Base-by-base conservation (phyloP, 2,888 invertebrate genomes). In the Lithophane semibrunnea region DNA sequence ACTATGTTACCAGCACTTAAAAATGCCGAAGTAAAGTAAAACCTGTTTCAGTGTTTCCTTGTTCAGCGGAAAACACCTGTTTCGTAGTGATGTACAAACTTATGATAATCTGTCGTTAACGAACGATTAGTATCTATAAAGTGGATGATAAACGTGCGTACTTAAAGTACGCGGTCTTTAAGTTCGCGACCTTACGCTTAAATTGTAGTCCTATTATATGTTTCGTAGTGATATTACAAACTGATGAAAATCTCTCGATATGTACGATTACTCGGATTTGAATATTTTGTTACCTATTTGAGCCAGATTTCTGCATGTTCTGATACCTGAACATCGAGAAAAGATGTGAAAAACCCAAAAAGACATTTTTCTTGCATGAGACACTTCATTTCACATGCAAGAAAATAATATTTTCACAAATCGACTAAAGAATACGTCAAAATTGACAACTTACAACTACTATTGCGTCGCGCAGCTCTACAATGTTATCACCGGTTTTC, bases 401-500 rank as follows among this genome's bases (percentile, higher is more conserved):
- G 3, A 24, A 2, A 18, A 7, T 0, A 68, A 3, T 24, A 18
- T 37, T 18, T 18, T 10, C 2, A 4, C 4, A 54, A 66, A 47
- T 75, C 83, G 86, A 72, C 83, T 86, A 79, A 68, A 76, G 1
- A 0, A 3, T 10, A 42, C 37, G 66, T 80, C 64, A 81, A 64
- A 44, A 16, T 49, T 71, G 52, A 63, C 64, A 70, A 16, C 8
- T 37, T 37, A 37, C 2, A 37, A 1, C 18, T 9, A n/a, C 8
- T 54, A 9, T 12, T 60, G 3, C 3, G 29, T 21, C 16, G 60
- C 47, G 16, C 73, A 75, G 49, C 86, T 77, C 73, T 80, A 68
- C 37, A 86, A 90, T 91, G 89, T 75, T 88, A 81, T 82, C 88
- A 79, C 88, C 90, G 86, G 87, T 67, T 73, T 65, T 74, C 42